These are phyloP conservation scores for Saimiri boliviensis DNA, from an alignment of 2,113 vertebrate genomes.

Conservation along the genomic window DNA sequence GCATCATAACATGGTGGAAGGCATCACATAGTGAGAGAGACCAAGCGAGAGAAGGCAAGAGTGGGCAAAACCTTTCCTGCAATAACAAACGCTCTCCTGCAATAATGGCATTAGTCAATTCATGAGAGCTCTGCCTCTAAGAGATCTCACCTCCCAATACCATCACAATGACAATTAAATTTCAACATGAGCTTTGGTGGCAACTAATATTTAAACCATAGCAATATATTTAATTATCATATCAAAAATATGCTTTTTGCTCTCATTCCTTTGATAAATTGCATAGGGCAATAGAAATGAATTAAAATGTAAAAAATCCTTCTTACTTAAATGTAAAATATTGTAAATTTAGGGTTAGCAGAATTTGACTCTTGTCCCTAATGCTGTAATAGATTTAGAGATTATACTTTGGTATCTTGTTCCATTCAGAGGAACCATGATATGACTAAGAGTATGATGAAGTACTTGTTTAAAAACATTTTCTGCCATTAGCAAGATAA, in stretches of 20 bases:
- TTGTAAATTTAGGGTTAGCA: background rate
- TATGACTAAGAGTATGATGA: background rate
- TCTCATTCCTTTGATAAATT: background rate
- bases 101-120: background rate
- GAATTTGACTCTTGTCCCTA: background rate
- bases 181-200: background rate
- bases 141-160: background rate
- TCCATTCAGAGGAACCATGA: background rate
- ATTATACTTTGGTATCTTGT: background rate
- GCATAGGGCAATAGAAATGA: background rate
- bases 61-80: background rate
- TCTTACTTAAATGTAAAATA: background rate
- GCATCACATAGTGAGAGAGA: background rate
- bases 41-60: background rate
- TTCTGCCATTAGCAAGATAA: background rate
- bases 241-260: background rate
- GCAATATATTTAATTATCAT: background rate
- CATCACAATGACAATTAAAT: background rate
- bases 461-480: background rate
- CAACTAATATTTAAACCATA: background rate
- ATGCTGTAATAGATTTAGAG: background rate
- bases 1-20: background rate
- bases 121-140: background rate
- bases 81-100: background rate
- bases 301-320: background rate